A percentile compares a stretch with the other conserved stretches of the same genome.
These are phyloP conservation scores for Tapirus terrestris DNA, from an alignment of 2,113 vertebrate species.

Conservation along the genomic window DNA sequence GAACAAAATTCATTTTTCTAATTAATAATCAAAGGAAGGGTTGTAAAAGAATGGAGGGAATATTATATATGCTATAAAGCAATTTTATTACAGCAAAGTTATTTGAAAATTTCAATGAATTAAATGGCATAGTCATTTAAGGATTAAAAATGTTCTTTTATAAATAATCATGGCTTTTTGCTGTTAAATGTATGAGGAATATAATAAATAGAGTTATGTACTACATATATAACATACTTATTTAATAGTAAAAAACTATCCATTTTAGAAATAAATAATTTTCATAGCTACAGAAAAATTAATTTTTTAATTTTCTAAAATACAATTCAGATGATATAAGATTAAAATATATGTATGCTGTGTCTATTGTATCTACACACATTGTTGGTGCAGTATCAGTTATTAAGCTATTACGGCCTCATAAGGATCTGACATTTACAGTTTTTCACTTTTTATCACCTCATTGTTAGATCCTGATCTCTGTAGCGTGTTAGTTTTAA, in stretches of 20 bases:
- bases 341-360: background rate
- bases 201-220: background rate
- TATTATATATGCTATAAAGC: background rate
- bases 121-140: background rate
- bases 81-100: slow-evolving; percentile 35
- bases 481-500: slow-evolving; percentile 61
- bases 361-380: background rate
- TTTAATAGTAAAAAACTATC: background rate
- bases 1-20: slow-evolving; percentile 42
- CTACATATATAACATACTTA: background rate
- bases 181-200: background rate
- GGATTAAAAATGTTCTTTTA: background rate
- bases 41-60: background rate
- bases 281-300: background rate
- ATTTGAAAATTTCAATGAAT: slow-evolving; percentile 12
- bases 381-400: background rate
- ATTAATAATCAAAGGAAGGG: background rate
- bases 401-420: slow-evolving; percentile 40
- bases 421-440: slow-evolving; percentile 47
- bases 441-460: slow-evolving; percentile 66
- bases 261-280: slow-evolving; percentile 43
- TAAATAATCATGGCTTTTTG: slow-evolving; percentile 2
- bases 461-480: slow-evolving; percentile 60
- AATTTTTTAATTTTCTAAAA: slow-evolving; percentile 41
- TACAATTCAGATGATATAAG: background rate